phyloP scores from a whole-genome alignment of 2,888 invertebrate species.

The Agrotis exclamationis region DNA sequence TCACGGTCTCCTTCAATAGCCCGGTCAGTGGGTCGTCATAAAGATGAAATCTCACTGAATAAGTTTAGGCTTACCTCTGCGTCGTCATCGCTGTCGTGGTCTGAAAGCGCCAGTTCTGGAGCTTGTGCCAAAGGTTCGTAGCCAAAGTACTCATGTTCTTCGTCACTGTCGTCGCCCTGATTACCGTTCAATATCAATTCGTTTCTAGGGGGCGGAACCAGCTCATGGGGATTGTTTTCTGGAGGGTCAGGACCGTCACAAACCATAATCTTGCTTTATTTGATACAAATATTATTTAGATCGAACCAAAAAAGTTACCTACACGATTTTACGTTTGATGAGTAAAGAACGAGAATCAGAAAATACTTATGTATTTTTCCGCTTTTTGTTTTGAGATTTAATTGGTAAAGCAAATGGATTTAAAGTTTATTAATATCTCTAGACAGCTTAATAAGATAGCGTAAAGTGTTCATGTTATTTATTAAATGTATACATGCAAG shows the following conservation, averaged over 20 bases:
- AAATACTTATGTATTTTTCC: not conserved
- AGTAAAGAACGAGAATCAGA: not conserved
- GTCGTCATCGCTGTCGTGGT: slow-evolving; percentile 81
- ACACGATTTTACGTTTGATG: slow-evolving; percentile 1
- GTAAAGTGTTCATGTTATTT: no score
- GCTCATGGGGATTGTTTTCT: slow-evolving; percentile 83
- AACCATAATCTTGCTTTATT: slow-evolving; percentile 75
- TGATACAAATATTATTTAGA: no score
- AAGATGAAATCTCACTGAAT: no score
- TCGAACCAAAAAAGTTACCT: no score
- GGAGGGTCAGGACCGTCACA: slow-evolving; percentile 89
- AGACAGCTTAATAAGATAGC: not conserved
- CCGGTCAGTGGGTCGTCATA: no score
- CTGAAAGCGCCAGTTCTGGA: slow-evolving; percentile 78
- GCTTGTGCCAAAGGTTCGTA: slow-evolving; percentile 90
- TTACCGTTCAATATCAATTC: slow-evolving; percentile 80
- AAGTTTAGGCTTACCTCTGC: slow-evolving; percentile 56
- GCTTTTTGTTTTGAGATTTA: not conserved
- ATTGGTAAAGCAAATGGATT: slow-evolving; percentile 1
- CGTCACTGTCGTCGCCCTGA: slow-evolving; percentile 88
- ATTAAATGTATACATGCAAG: no score
- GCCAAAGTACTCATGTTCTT: slow-evolving; percentile 88
- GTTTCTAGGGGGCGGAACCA: slow-evolving; percentile 83
- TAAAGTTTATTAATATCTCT: not conserved
- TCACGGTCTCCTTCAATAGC: no score